Evolutionary conservation across 2,113 vertebrate genomes (phyloP).

Genomic region (Trichechus manatus): DNA sequence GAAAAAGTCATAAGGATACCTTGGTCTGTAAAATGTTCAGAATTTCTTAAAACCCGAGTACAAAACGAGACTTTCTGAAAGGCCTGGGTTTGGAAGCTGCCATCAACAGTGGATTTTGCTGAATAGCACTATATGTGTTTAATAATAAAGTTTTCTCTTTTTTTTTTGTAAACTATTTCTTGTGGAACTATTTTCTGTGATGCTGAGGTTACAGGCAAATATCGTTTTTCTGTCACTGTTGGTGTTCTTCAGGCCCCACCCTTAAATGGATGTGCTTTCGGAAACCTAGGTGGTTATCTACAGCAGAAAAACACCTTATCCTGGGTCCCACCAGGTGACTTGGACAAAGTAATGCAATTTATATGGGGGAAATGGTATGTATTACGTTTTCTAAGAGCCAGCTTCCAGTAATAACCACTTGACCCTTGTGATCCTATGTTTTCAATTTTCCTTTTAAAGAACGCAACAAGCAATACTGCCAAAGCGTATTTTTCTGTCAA

Average conservation of each 20-base stretch:
- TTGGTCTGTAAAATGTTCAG: conserved; percentile 14
- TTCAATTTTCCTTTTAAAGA: conserved; percentile 76
- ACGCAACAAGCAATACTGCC: not conserved
- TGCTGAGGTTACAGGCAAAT: conserved; percentile 77
- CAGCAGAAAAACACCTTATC: conserved; percentile 64
- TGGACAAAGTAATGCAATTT: conserved; percentile 68
- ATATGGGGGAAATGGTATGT: conserved; percentile 68
- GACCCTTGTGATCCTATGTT: conserved; percentile 67
- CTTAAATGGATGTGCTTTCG: conserved; percentile 66
- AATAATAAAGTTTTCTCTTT: conserved; percentile 45
- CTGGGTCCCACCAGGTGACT: not conserved
- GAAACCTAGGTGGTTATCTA: conserved; percentile 71
- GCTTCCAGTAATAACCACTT: conserved; percentile 57
- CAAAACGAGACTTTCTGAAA: not conserved
- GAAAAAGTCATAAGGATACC: not conserved
- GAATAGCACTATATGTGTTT: conserved; percentile 66
- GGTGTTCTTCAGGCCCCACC: conserved; percentile 62
- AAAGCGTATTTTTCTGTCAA: conserved; percentile 76
- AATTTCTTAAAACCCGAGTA: conserved; percentile 42
- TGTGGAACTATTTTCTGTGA: conserved; percentile 41
- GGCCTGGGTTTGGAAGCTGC: conserved; percentile 39
- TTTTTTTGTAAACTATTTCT: conserved; percentile 59
- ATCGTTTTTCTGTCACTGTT: conserved; percentile 63
- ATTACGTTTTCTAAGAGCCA: conserved; percentile 61
- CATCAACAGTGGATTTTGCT: conserved; percentile 47